Evolutionary conservation across 2,888 invertebrate species (phyloP), one percentile per base, ranked within the genome.

Genomic region (Ornithoptera alexandrae): DNA sequence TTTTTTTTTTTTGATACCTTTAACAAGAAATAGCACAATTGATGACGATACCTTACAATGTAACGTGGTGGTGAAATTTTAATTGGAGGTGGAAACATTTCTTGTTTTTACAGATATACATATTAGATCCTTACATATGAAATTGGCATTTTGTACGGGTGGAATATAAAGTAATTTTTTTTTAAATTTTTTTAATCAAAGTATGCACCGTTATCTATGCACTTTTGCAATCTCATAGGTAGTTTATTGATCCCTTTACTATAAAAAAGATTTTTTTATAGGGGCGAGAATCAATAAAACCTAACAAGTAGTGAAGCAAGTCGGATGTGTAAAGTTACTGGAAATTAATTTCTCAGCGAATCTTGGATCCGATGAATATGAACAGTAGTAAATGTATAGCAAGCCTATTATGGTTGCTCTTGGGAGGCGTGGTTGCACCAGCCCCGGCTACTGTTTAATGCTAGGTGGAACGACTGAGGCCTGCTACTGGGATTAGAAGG

Each of bases 401-500:
- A 57, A 61, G 63, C 36, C 65, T 70, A 71, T 72, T 72, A 72
- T 57, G 46, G 65, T 17, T n/a, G 67, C 39, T 53, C 67, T 57
- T 65, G 58, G 60, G 57, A 39, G 66, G 67, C 70, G 70, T 67
- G 70, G 67, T 20, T 30, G 50, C n/a, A 50, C 65, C 62, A 50
- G 62, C 39, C 50, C 50, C 56, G 36, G 65, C 69, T 70, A 69
- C 72, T 62, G 72, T 69, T 67, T 66, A 67, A 66, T 65, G 53
- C 65, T 62, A 60, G 69, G 60, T 50, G 57, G 65, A 65, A 60
- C 50, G 62, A 58, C 67, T 62, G 65, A 46, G 53, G 18, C 50
- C 69, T 50, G 67, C 70, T 64, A 67, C 70, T 61, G 70, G 69
- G 69, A 70, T 71, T 70, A 57, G 68, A 67, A 65, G 46, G 67